phyloP scores from a whole-genome alignment of 2,797 vertebrate genomes.

The Fistularia tabacaria region DNA sequence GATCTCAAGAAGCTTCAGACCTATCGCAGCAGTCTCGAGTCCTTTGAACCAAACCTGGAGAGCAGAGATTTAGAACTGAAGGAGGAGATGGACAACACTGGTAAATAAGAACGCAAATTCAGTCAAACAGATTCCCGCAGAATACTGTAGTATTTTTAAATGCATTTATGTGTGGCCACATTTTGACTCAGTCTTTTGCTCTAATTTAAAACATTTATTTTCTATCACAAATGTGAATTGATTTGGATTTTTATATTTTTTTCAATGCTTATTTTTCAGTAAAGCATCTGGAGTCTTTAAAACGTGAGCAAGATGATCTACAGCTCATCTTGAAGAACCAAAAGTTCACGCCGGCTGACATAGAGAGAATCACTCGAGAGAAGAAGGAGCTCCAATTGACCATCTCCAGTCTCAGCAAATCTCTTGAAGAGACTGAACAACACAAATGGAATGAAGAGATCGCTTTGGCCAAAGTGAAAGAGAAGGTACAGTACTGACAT shows the following conservation, averaged over 20 bases:
- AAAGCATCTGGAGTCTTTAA: conserved; percentile 80
- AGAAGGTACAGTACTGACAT: conserved; percentile 60
- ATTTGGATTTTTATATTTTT: neutral
- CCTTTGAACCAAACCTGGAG: conserved; percentile 77
- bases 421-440: conserved; percentile 83
- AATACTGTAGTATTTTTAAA: neutral
- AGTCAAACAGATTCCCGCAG: neutral
- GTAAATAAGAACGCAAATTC: conserved; percentile 61
- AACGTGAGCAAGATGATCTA: conserved; percentile 81
- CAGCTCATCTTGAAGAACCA: conserved; percentile 85
- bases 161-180: too few species aligned
- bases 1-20: conserved; percentile 88
- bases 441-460: conserved; percentile 92
- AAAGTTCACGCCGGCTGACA: conserved; percentile 90
- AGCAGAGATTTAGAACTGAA: conserved; percentile 74
- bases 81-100: conserved; percentile 80
- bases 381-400: conserved; percentile 87
- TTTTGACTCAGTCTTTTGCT: too few species aligned
- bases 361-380: conserved; percentile 91
- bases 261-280: conserved; percentile 59
- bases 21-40: conserved; percentile 80
- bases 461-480: conserved; percentile 84
- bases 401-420: conserved; percentile 80
- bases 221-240: neutral
- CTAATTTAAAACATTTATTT: too few species aligned